A percentile compares a stretch with the other conserved stretches of the same genome.
Conservation (phyloP, 2,888 invertebrate species). For the Macaria liturata region DNA sequence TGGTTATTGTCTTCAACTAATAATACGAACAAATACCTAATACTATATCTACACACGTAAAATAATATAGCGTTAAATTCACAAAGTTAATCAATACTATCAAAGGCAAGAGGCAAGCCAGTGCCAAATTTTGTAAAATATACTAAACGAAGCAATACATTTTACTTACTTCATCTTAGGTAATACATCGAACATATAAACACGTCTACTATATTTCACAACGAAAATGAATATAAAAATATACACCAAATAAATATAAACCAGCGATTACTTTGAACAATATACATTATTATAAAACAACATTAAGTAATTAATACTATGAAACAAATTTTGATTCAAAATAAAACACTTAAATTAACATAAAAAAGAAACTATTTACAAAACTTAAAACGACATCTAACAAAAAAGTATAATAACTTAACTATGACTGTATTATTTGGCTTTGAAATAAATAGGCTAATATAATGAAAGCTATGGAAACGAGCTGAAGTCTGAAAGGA, state of each 20-base stretch:
- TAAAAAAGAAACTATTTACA: constrained; percentile 70
- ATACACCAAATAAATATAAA: constrained; percentile 77
- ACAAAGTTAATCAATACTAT: constrained; percentile 30
- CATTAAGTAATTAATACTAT: constrained; percentile 64
- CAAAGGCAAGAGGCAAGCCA: constrained; percentile 56
- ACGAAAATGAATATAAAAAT: constrained; percentile 67
- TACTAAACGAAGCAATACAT: constrained; percentile 41
- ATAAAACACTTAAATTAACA: constrained; percentile 70
- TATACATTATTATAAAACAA: constrained; percentile 73
- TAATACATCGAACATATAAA: constrained; percentile 60
- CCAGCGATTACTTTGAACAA: constrained; percentile 64
- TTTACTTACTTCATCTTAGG: too few species aligned
- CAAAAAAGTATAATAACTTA: constrained; percentile 68
- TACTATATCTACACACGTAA: constrained; percentile 49
- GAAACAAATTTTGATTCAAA: constrained; percentile 67
- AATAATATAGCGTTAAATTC: constrained; percentile 37
- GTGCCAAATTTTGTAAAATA: constrained; percentile 53
- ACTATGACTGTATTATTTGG: constrained; percentile 83
- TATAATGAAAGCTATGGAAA: constrained; percentile 78
- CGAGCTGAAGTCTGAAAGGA: constrained; percentile 14
- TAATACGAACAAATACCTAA: constrained; percentile 50
- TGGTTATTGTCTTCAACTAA: constrained; percentile 51
- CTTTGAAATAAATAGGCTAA: constrained; percentile 81
- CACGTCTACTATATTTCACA: constrained; percentile 58
- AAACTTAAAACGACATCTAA: constrained; percentile 71